Evolutionary conservation across 2,888 invertebrate species (phyloP).

Genomic region (Drosophila mulleri): DNA sequence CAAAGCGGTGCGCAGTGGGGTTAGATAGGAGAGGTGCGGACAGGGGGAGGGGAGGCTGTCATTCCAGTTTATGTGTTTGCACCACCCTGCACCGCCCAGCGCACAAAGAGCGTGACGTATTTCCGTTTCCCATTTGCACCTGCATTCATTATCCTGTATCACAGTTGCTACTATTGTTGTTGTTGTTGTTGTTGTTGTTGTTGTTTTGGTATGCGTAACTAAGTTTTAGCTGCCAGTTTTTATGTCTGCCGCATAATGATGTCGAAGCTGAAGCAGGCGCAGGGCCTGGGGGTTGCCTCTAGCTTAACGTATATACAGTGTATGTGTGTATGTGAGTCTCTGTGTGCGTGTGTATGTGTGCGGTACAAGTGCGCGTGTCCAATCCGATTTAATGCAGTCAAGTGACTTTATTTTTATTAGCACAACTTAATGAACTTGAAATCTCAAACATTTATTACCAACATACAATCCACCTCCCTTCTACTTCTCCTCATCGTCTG

Average conservation of each 20-base stretch:
- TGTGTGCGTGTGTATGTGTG: background rate
- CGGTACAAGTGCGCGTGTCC: slow-evolving; percentile 83
- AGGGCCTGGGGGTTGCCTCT: slow-evolving; percentile 17
- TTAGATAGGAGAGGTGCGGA: background rate
- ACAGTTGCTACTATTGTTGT: slow-evolving; percentile 35
- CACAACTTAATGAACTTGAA: slow-evolving; percentile 83
- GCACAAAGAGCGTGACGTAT: slow-evolving; percentile 76
- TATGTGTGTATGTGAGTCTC: background rate
- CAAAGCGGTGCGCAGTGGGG: slow-evolving; percentile 16
- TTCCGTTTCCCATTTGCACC: slow-evolving; percentile 79
- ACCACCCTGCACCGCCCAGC: slow-evolving; percentile 40
- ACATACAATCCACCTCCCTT: slow-evolving; percentile 15
- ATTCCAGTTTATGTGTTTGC: slow-evolving; percentile 47
- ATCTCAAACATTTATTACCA: slow-evolving; percentile 72
- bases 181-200: slow-evolving; percentile 5
- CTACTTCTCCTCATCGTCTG: background rate
- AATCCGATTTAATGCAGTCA: slow-evolving; percentile 82
- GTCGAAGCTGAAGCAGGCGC: slow-evolving; percentile 4
- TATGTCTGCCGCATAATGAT: slow-evolving; percentile 59
- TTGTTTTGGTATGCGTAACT: slow-evolving; percentile 69
- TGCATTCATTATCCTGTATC: slow-evolving; percentile 72
- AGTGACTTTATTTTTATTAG: slow-evolving; percentile 82
- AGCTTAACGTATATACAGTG: background rate
- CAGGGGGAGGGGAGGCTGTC: slow-evolving; percentile 32
- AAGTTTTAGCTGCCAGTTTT: slow-evolving; percentile 77